These are phyloP conservation scores for Silurus asotus DNA, from an alignment of 2,113 vertebrate species.

Conservation along the genomic window DNA sequence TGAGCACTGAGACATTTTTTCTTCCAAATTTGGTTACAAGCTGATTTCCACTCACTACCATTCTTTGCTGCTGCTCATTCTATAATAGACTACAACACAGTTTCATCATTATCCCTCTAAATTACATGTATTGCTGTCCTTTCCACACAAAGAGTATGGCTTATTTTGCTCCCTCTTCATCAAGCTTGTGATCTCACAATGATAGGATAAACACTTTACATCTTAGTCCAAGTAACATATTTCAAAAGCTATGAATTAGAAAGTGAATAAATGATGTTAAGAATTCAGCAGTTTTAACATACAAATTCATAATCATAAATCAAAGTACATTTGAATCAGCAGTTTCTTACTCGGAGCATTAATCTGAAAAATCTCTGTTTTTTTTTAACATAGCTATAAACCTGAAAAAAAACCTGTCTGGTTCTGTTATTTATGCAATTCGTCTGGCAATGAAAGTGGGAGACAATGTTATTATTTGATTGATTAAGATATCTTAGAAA, in stretches of 20 bases:
- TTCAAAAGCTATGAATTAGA: background rate
- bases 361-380: background rate
- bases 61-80: background rate
- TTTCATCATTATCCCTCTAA: too few species aligned
- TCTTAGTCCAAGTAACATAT: background rate
- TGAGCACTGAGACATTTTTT: background rate
- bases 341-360: background rate
- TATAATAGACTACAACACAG: background rate
- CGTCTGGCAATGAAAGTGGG: background rate
- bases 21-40: background rate
- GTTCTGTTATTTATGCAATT: background rate
- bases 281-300: background rate
- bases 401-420: background rate
- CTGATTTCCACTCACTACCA: background rate
- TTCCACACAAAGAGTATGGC: background rate
- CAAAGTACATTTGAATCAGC: background rate
- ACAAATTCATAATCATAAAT: background rate
- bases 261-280: background rate
- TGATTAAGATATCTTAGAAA: background rate
- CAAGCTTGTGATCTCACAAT: background rate
- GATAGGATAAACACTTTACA: background rate
- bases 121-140: background rate
- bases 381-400: background rate
- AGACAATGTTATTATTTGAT: background rate
- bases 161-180: background rate